Conservation (phyloP, 2,888 invertebrate genomes). For the Xylota sylvarum region DNA sequence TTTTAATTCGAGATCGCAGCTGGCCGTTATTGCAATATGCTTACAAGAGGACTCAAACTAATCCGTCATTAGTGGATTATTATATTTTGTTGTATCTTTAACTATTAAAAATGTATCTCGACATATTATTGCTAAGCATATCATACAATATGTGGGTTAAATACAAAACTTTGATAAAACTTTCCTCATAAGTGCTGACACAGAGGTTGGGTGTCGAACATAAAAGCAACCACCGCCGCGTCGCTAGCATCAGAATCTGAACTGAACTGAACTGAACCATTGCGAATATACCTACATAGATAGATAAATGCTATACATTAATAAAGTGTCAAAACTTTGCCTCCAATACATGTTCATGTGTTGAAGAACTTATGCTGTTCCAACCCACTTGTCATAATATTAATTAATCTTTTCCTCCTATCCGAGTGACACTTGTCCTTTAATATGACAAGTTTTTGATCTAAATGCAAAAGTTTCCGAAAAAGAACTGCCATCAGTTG, state of each 20-base stretch:
- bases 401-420: conserved; percentile 65
- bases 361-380: conserved; percentile 30
- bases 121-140: conserved; percentile 46
- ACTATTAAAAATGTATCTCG: conserved; percentile 44
- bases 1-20: no score
- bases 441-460: conserved; percentile 61
- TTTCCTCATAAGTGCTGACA: conserved; percentile 39
- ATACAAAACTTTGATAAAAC: conserved; percentile 48
- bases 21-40: not conserved
- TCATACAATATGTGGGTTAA: conserved; percentile 23
- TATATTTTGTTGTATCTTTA: conserved; percentile 24
- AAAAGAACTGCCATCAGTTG: conserved; percentile 27
- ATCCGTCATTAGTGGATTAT: not conserved
- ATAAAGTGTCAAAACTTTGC: conserved; percentile 64
- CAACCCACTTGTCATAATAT: conserved; percentile 6
- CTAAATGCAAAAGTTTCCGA: conserved; percentile 43
- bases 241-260: not conserved
- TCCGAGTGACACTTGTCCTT: conserved; percentile 56
- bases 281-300: conserved; percentile 31
- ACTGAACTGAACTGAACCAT: conserved; percentile 15
- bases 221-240: not conserved
- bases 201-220: conserved; percentile 4
- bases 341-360: conserved; percentile 54
- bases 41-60: not conserved
- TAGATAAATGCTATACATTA: conserved; percentile 50